Percentiles rank a stretch among this genome's conserved stretches.
Conservation (phyloP, 2,113 vertebrate species). For the Chloropsis hardwickii region DNA sequence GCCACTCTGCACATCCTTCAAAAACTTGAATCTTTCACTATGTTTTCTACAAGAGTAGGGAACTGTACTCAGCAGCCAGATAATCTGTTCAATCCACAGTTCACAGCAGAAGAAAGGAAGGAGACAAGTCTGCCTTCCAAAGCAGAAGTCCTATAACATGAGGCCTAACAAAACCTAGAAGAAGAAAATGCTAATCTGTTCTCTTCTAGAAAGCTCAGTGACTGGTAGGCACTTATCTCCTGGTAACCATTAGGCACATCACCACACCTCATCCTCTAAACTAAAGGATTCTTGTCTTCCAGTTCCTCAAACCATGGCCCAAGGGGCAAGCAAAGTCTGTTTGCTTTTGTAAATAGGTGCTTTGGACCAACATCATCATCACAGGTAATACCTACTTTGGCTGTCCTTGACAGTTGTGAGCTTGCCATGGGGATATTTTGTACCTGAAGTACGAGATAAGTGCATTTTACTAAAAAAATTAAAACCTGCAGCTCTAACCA, state of each 20-base stretch:
- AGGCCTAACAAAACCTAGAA: neutral
- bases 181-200: neutral
- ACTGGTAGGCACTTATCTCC: neutral
- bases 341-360: neutral
- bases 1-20: neutral
- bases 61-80: neutral
- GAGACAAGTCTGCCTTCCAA: neutral
- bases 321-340: neutral
- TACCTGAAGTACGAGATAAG: neutral
- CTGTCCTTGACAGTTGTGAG: rapidly evolving
- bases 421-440: neutral
- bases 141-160: neutral
- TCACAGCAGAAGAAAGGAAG: neutral
- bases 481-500: neutral
- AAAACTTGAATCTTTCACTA: neutral
- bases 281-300: neutral
- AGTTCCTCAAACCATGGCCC: neutral
- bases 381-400: neutral
- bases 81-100: neutral
- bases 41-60: neutral
- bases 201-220: neutral
- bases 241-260: neutral
- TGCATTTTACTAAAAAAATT: neutral
- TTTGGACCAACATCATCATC: neutral
- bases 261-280: neutral